Evolutionary conservation across 2,797 vertebrate species (phyloP).

Genomic region (Lutra lutra): DNA sequence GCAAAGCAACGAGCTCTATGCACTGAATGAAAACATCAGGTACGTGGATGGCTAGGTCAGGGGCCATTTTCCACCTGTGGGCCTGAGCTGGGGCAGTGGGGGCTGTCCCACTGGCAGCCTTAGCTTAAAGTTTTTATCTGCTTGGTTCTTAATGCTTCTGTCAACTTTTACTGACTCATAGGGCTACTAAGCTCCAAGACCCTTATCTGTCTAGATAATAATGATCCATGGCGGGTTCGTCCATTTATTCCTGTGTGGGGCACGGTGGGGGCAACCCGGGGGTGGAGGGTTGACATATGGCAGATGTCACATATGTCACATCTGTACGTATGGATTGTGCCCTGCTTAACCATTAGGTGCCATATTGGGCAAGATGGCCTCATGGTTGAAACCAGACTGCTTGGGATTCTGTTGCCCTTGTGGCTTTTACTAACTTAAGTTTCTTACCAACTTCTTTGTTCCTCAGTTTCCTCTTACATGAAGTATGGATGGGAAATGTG

Average conservation of each 20-base stretch:
- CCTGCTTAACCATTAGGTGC: not conserved
- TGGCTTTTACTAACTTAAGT: not conserved
- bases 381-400: not conserved
- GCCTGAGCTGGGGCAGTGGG: not conserved
- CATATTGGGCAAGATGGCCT: not conserved
- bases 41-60: conserved; percentile 75
- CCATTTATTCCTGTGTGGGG: not conserved
- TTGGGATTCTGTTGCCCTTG: not conserved
- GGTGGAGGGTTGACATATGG: not conserved
- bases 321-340: not conserved
- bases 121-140: not conserved
- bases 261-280: too few relatives aligned
- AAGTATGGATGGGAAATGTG: not conserved
- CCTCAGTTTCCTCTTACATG: not conserved
- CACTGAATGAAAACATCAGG: conserved; percentile 97
- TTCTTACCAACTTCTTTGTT: not conserved
- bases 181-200: not conserved
- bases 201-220: not conserved
- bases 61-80: not conserved
- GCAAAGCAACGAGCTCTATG: conserved; percentile 94
- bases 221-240: not conserved
- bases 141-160: not conserved
- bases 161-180: not conserved
- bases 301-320: not conserved
- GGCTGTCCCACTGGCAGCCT: fast-evolving